A percentile compares a stretch with the other conserved stretches of the same genome.
phyloP scores from a whole-genome alignment of 1,140 invertebrate genomes.

The Polyergus mexicanus region DNA sequence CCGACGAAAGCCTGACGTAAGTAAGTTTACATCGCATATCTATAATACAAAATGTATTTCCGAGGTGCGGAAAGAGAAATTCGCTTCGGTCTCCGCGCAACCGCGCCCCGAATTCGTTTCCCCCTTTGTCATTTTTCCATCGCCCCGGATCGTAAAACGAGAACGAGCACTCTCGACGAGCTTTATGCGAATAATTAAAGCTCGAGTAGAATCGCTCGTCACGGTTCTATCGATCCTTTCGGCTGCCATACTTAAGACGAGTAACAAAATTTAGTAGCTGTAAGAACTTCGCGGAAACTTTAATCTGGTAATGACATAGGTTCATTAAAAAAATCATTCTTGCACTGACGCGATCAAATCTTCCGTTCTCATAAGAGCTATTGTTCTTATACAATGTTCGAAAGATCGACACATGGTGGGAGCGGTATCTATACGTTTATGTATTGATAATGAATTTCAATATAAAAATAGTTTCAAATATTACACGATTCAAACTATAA shows the following conservation, averaged over 20 bases:
- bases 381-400: neutral
- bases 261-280: conserved; percentile 6
- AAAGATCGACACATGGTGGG: neutral
- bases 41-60: conserved; percentile 4
- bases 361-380: neutral
- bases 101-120: neutral
- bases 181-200: conserved; percentile 51
- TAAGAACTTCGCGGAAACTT: conserved; percentile 8
- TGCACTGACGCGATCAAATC: neutral
- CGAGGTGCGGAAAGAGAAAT: neutral
- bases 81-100: neutral
- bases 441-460: conserved; percentile 1
- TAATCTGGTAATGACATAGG: neutral
- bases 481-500: neutral
- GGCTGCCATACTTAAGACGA: neutral
- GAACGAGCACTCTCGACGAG: conserved; percentile 17
- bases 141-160: neutral
- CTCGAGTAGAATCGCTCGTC: conserved; percentile 1
- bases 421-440: too few species aligned
- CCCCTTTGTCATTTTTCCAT: conserved; percentile 15
- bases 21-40: neutral
- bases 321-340: neutral
- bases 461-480: neutral
- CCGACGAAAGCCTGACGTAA: conserved; percentile 3
- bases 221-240: conserved; percentile 41